These are phyloP conservation scores for Pristionchus maxplancki DNA, from an alignment of 2,888 invertebrate genomes.

Conservation along the genomic window DNA sequence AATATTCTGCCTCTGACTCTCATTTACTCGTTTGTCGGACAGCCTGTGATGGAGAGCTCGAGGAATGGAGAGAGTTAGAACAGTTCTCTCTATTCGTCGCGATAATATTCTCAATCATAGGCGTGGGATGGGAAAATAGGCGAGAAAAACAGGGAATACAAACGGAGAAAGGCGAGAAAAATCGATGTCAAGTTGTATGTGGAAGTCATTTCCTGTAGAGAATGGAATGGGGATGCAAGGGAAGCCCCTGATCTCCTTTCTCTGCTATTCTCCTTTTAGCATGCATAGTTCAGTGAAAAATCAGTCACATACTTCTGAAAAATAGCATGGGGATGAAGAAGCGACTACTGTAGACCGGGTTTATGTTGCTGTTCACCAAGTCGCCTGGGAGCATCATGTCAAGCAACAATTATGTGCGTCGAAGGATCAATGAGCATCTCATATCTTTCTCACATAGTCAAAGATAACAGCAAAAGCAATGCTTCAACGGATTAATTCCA, in stretches of 20 bases:
- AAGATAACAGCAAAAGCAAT: no score
- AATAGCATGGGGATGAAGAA: neutral
- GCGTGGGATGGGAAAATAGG: neutral
- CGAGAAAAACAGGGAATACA: neutral
- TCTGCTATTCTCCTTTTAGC: neutral
- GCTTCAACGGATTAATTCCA: no score
- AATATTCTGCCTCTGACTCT: no score
- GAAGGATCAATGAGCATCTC: neutral
- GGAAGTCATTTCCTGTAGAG: neutral
- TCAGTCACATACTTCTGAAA: neutral
- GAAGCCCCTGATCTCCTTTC: neutral
- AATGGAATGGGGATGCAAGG: no score
- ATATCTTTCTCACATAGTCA: no score
- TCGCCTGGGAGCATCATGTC: no score
- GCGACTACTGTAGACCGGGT: neutral
- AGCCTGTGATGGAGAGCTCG: no score
- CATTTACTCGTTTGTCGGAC: no score
- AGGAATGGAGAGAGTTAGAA: no score
- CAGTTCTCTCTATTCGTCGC: no score
- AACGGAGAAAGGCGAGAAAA: neutral
- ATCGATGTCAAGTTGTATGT: neutral
- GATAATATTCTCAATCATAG: neutral
- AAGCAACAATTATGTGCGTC: no score
- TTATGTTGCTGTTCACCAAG: no score
- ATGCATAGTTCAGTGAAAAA: neutral